phyloP scores from a whole-genome alignment of 2,888 invertebrate species.

The Galerucella nymphaeae region DNA sequence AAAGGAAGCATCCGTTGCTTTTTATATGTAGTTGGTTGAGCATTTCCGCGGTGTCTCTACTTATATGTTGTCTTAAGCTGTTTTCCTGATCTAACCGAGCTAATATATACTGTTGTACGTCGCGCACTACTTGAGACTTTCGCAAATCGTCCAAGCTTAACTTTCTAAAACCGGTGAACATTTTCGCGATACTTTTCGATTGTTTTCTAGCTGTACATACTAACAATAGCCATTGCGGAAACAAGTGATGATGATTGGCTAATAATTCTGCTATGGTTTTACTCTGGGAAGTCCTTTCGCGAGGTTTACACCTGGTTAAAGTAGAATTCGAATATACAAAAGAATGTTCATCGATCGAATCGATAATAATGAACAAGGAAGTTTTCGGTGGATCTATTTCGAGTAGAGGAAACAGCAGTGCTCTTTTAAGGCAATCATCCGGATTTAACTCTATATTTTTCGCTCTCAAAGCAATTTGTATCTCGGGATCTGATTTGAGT shows the following conservation, averaged over 20 bases:
- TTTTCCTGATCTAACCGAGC: slow-evolving; percentile 91
- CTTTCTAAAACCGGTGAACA: slow-evolving; percentile 90
- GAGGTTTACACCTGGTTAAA: slow-evolving; percentile 67
- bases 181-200: slow-evolving; percentile 82
- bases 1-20: slow-evolving; percentile 92
- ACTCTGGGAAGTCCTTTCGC: slow-evolving; percentile 65
- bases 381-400: slow-evolving; percentile 90
- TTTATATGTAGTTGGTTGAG: slow-evolving; percentile 95
- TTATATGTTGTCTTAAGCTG: slow-evolving; percentile 87
- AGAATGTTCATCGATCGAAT: slow-evolving; percentile 89
- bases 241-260: slow-evolving; percentile 88
- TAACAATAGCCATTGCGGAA: slow-evolving; percentile 93
- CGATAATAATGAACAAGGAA: slow-evolving; percentile 86
- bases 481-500: slow-evolving; percentile 80
- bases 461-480: slow-evolving; percentile 81
- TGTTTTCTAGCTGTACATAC: slow-evolving; percentile 90
- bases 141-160: slow-evolving; percentile 91
- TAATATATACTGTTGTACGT: slow-evolving; percentile 95
- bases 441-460: slow-evolving; percentile 88
- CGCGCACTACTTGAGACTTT: slow-evolving; percentile 89
- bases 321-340: slow-evolving; percentile 70
- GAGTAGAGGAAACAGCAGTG: slow-evolving; percentile 85
- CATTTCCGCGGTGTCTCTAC: slow-evolving; percentile 92
- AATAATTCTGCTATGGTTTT: slow-evolving; percentile 85
- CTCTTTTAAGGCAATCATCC: slow-evolving; percentile 91